Percentiles rank a stretch among this genome's conserved stretches.
Conservation (phyloP, 1,140 invertebrate genomes). For the Sycobia sp. region DNA sequence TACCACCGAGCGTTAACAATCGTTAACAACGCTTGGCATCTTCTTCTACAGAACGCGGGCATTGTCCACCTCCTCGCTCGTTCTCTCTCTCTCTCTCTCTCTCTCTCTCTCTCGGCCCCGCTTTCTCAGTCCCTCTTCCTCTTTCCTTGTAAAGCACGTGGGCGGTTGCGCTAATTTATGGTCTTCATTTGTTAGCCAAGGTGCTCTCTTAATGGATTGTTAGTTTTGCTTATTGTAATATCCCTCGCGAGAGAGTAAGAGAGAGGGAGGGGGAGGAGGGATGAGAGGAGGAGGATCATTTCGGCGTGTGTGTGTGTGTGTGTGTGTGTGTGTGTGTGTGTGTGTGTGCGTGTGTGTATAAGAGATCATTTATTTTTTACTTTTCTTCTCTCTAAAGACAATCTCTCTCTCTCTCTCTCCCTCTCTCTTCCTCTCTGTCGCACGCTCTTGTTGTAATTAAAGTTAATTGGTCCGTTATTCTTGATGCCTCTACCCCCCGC, state of each 20-base stretch:
- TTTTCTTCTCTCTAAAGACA: background rate
- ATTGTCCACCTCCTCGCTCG: background rate
- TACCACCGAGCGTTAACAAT: constrained; percentile 27
- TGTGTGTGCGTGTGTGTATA: too few species aligned
- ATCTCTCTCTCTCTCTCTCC: background rate
- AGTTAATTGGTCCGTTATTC: constrained; percentile 29
- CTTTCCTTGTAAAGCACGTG: constrained; percentile 31
- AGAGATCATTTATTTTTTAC: too few species aligned
- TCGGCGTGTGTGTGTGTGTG: too few species aligned
- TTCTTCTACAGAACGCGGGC: too few species aligned
- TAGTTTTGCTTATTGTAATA: constrained; percentile 31
- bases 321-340: too few species aligned
- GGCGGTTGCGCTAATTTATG: constrained; percentile 34
- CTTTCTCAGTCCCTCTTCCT: background rate
- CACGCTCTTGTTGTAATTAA: constrained; percentile 27
- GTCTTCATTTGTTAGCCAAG: constrained; percentile 28
- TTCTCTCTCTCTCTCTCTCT: too few species aligned
- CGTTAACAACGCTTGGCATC: constrained; percentile 27
- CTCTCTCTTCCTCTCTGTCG: background rate
- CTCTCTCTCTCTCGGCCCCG: too few species aligned
- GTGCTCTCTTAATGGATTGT: constrained; percentile 32
- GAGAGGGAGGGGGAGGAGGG: too few species aligned
- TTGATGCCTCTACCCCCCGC: background rate
- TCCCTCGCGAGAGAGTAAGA: constrained; percentile 12
- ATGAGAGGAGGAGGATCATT: too few species aligned